Conservation (phyloP, 1,140 invertebrate genomes). For the Drosophila rufa region DNA sequence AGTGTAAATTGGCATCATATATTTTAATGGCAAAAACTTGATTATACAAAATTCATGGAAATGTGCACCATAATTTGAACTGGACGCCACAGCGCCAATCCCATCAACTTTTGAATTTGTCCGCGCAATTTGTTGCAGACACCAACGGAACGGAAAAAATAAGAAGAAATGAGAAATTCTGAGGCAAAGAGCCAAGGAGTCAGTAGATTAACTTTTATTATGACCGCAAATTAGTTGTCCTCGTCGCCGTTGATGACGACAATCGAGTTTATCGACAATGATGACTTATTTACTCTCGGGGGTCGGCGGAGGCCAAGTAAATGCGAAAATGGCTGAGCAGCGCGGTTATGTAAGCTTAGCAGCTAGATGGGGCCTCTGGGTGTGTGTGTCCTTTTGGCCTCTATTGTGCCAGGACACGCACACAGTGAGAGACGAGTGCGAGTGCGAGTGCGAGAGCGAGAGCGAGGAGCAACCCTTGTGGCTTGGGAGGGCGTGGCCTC, state of each 20-base stretch:
- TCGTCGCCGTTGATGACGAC: conserved; percentile 80
- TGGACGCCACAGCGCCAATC: background rate
- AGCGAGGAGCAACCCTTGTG: conserved; percentile 71
- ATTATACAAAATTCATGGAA: conserved; percentile 16
- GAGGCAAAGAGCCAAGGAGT: conserved; percentile 58
- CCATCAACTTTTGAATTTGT: conserved; percentile 40
- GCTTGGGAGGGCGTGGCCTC: conserved; percentile 68
- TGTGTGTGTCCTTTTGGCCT: conserved; percentile 65
- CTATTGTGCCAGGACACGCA: conserved; percentile 53
- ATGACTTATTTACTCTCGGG: conserved; percentile 78
- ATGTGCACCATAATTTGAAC: background rate
- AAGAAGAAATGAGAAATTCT: conserved; percentile 26
- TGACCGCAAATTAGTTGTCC: conserved; percentile 85
- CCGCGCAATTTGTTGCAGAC: conserved; percentile 62
- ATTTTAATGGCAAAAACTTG: conserved; percentile 19
- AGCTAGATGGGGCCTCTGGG: conserved; percentile 18
- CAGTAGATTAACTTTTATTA: conserved; percentile 85
- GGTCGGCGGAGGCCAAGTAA: conserved; percentile 34
- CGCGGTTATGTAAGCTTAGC: conserved; percentile 60
- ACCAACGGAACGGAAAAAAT: conserved; percentile 13
- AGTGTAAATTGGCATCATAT: conserved; percentile 16
- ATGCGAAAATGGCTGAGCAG: conserved; percentile 36
- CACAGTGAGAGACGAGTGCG: background rate
- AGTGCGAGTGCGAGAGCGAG: conserved; percentile 23
- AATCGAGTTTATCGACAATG: conserved; percentile 74